Percentiles rank a stretch among this genome's conserved stretches.
Conservation (phyloP, 2,113 vertebrate genomes). For the human region GRCh38 chr15:42506501-42507000, state of each 20-base stretch:
- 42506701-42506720: conserved; percentile 28
- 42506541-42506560: conserved; percentile 13
- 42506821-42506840: no score
- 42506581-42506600: conserved; percentile 16
- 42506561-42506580: not conserved
- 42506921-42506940: no score
- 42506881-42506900: no score
- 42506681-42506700: not conserved
- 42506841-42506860: no score
- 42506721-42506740: not conserved
- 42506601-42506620: not conserved
- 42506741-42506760: not conserved
- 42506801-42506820: not conserved
- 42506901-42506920: no score
- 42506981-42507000: no score
- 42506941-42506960: no score
- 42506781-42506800: not conserved
- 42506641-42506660: not conserved
- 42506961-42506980: no score
- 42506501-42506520: no score
- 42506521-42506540: no score
- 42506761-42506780: not conserved
- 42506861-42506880: no score
- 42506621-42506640: not conserved
- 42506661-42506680: not conserved